These are phyloP conservation scores for Cephus nigrinus DNA, from an alignment of 2,888 invertebrate species.

Conservation along the genomic window DNA sequence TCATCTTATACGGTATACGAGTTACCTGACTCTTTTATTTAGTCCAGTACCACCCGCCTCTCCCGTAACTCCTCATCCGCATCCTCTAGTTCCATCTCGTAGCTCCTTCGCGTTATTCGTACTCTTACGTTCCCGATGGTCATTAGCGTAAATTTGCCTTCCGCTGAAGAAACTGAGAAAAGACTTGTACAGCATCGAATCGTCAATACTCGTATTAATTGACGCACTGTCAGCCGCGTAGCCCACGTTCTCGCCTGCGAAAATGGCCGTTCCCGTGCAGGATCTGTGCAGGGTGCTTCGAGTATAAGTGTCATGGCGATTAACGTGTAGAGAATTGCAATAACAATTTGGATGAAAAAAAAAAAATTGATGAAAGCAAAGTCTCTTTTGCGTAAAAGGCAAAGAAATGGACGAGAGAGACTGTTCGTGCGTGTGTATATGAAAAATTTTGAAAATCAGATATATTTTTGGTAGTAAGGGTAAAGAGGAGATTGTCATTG, in stretches of 20 bases:
- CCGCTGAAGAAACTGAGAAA: neutral
- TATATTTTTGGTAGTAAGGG: neutral
- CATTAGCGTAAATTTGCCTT: neutral
- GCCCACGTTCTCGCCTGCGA: neutral
- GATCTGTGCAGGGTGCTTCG: neutral
- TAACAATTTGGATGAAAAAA: neutral
- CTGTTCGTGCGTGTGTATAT: neutral
- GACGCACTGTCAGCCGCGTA: neutral
- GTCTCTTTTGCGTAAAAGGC: neutral
- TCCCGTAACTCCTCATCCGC: neutral
- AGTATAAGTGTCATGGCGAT: neutral
- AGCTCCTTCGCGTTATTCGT: too few species aligned
- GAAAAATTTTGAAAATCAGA: neutral
- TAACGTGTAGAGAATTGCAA: neutral
- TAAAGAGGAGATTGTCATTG: neutral
- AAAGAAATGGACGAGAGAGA: neutral
- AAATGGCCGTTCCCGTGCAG: slow-evolving; percentile 14
- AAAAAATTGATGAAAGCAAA: neutral
- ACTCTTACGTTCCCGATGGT: neutral
- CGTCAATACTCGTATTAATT: neutral
- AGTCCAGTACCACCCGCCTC: neutral
- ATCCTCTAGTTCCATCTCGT: neutral
- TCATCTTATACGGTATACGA: neutral
- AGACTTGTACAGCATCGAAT: neutral
- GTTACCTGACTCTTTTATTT: neutral